These are phyloP conservation scores for Girardinichthys multiradiatus DNA, from an alignment of 2,113 vertebrate genomes.

Conservation along the genomic window DNA sequence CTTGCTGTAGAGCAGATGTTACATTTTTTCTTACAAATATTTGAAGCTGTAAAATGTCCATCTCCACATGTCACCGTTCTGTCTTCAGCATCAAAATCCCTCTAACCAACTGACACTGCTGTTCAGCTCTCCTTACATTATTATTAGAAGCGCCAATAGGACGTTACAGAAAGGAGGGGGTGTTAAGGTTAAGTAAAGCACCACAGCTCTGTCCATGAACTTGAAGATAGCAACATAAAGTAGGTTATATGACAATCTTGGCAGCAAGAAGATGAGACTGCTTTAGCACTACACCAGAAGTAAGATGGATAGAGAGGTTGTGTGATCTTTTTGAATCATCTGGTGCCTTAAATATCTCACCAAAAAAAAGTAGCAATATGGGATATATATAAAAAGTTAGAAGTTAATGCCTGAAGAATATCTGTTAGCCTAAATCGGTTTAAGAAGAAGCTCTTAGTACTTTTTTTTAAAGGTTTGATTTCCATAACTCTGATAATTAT, in stretches of 20 bases:
- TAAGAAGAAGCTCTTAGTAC: too few relatives aligned
- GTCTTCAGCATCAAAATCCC: not conserved
- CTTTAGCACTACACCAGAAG: not conserved
- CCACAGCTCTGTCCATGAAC: not conserved
- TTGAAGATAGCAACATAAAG: not conserved
- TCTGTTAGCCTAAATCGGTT: too few relatives aligned
- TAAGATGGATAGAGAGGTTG: not conserved
- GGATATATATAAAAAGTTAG: too few relatives aligned
- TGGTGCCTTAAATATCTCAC: too few relatives aligned
- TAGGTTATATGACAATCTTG: not conserved
- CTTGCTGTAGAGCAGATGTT: not conserved
- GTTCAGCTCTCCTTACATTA: conserved; percentile 8
- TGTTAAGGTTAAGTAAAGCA: conserved; percentile 4
- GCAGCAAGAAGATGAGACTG: not conserved
- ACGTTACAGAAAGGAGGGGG: not conserved
- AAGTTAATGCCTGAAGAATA: not conserved
- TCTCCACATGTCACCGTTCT: not conserved
- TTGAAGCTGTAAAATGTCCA: not conserved
- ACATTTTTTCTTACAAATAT: not conserved
- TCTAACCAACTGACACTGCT: not conserved
- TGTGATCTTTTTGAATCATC: too few relatives aligned
- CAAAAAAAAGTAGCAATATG: not conserved
- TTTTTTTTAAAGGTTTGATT: too few relatives aligned
- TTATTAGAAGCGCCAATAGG: conserved; percentile 11
- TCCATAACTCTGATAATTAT: too few relatives aligned